Evolutionary conservation across 2,113 vertebrate species (phyloP).

Genomic region (Malurus alboscapulatus): DNA sequence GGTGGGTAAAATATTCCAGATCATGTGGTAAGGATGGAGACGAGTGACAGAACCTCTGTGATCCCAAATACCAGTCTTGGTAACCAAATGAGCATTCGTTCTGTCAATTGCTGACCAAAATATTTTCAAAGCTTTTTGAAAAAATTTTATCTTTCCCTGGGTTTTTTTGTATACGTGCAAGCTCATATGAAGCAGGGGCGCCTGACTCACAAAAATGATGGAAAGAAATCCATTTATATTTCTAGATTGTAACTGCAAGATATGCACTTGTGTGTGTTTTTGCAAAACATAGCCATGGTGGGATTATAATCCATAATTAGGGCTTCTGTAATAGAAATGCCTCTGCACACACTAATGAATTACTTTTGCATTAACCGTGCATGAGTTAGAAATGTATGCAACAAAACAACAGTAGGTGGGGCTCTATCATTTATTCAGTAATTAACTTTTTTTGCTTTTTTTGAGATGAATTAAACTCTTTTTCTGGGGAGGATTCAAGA

Average conservation of each 20-base stretch:
- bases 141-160: neutral
- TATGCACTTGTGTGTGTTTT: neutral
- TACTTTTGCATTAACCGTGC: neutral
- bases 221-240: neutral
- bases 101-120: neutral
- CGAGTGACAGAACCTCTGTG: neutral
- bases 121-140: neutral
- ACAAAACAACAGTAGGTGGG: slow-evolving; percentile 17
- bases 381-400: neutral
- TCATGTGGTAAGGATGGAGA: neutral
- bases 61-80: neutral
- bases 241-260: neutral
- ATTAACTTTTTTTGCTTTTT: neutral
- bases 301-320: neutral
- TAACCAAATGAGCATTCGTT: neutral
- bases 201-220: neutral
- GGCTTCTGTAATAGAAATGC: neutral
- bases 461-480: neutral
- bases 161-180: neutral
- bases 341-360: neutral
- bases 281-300: neutral
- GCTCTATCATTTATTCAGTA: slow-evolving; percentile 3
- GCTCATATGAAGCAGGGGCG: neutral
- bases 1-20: neutral
- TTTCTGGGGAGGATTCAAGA: neutral